These are phyloP conservation scores for Zaprionus taronus DNA, from an alignment of 1,140 invertebrate genomes.

Conservation along the genomic window DNA sequence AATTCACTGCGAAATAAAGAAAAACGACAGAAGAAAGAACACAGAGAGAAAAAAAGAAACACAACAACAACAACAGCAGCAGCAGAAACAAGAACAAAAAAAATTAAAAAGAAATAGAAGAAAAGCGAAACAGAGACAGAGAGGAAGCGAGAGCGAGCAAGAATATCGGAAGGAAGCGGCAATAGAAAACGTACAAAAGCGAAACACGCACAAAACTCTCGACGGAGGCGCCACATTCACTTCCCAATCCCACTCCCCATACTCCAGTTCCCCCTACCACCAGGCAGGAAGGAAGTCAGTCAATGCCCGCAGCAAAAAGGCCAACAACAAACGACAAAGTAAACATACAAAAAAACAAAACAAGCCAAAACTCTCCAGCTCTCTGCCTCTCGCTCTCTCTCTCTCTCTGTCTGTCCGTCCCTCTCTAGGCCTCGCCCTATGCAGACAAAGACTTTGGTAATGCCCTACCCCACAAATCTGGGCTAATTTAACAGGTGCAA, in stretches of 20 bases:
- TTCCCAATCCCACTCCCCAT: conserved; percentile 33
- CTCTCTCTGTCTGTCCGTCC: background rate
- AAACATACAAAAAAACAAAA: conserved; percentile 69
- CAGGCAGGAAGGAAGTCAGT: conserved; percentile 72
- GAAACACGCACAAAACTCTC: conserved; percentile 61
- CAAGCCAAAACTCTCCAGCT: conserved; percentile 30
- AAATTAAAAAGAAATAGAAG: conserved; percentile 51
- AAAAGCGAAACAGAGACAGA: conserved; percentile 10
- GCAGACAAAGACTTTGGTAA: conserved; percentile 31
- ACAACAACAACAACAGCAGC: background rate
- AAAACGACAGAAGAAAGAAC: conserved; percentile 48
- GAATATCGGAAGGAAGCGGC: conserved; percentile 74
- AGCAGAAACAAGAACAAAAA: conserved; percentile 34
- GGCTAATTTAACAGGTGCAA: conserved; percentile 53
- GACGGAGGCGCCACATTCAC: conserved; percentile 45
- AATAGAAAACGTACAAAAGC: conserved; percentile 74
- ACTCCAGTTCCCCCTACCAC: conserved; percentile 16
- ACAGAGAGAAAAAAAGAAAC: conserved; percentile 45
- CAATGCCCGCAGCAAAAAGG: conserved; percentile 77
- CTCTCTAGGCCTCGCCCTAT: background rate
- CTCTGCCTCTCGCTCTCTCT: background rate
- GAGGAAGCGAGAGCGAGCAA: conserved; percentile 27
- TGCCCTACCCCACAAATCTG: conserved; percentile 40
- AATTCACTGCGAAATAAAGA: conserved; percentile 82
- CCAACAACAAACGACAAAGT: conserved; percentile 75